phyloP scores from a whole-genome alignment of 2,113 vertebrate genomes.

The Oxygymnocypris stewartii region DNA sequence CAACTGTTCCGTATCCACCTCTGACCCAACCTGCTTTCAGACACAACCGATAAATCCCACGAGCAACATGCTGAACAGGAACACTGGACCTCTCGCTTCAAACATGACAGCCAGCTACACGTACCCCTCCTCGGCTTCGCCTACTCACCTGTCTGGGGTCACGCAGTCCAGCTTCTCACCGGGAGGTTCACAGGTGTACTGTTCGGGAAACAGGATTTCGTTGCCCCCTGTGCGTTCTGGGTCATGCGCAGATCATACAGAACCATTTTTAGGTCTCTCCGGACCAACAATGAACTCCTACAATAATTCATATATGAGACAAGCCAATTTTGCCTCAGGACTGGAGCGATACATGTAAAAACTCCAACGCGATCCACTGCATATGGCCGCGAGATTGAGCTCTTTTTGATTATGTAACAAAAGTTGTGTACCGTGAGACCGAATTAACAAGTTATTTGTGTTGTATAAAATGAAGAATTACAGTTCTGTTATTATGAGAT shows the following conservation, averaged over 20 bases:
- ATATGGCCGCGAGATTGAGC: background rate
- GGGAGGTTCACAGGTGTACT: conserved; percentile 82
- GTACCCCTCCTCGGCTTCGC: conserved; percentile 80
- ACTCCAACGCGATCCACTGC: background rate
- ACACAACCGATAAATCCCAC: conserved; percentile 73
- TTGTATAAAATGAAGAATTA: background rate
- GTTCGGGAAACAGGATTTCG: conserved; percentile 76
- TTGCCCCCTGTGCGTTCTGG: conserved; percentile 74
- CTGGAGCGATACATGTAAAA: conserved; percentile 89
- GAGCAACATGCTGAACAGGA: conserved; percentile 69
- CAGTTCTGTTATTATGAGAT: background rate
- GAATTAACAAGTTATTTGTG: background rate
- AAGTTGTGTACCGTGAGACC: background rate
- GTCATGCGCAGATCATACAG: conserved; percentile 81
- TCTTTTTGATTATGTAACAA: background rate
- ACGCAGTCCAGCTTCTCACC: conserved; percentile 78
- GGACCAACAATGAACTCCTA: conserved; percentile 76
- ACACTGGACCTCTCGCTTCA: conserved; percentile 68
- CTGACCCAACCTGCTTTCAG: conserved; percentile 80
- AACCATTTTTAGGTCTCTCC: conserved; percentile 84
- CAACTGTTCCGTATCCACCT: conserved; percentile 72
- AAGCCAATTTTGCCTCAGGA: conserved; percentile 81
- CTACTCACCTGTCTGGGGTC: conserved; percentile 76
- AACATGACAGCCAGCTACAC: conserved; percentile 70
- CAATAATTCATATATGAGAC: conserved; percentile 85